Evolutionary conservation across 2,113 vertebrate genomes (phyloP).

Genomic region (Engraulis encrasicolus): DNA sequence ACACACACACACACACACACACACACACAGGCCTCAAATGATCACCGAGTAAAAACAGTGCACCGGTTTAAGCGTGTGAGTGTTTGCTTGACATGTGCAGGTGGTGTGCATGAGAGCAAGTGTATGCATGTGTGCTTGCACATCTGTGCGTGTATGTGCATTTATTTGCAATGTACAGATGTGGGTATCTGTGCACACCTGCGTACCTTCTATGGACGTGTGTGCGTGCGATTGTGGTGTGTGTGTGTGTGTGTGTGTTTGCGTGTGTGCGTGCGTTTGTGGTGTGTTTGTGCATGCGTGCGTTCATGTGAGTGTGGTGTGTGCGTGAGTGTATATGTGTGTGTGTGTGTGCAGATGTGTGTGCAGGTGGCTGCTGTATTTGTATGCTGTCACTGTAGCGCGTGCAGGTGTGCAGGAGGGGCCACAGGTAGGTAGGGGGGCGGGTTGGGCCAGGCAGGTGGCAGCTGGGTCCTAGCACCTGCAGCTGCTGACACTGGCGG

Average conservation of each 20-base stretch:
- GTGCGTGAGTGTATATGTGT: slow-evolving; percentile 27
- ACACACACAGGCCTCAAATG: background rate
- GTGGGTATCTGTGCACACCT: too few species aligned
- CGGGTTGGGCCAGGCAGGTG: slow-evolving; percentile 33
- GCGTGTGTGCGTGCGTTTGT: background rate
- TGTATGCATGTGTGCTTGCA: slow-evolving; percentile 1
- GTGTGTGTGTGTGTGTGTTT: background rate
- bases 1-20: too few species aligned
- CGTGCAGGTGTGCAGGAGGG: slow-evolving; percentile 51
- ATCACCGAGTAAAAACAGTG: background rate
- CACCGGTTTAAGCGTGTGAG: slow-evolving; percentile 32
- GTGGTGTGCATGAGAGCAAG: slow-evolving; percentile 3
- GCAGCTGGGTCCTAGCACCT: slow-evolving; percentile 39
- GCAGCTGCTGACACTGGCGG: background rate
- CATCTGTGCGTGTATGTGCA: slow-evolving; percentile 38
- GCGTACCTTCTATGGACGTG: background rate
- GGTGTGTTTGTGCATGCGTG: background rate
- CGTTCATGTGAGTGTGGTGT: background rate
- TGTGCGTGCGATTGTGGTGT: background rate
- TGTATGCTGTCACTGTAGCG: slow-evolving; percentile 41
- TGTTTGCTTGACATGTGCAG: slow-evolving; percentile 26
- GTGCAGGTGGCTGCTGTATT: slow-evolving; percentile 45
- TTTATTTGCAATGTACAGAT: background rate
- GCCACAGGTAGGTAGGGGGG: slow-evolving; percentile 55
- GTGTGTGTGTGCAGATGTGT: slow-evolving; percentile 25